Evolutionary conservation across 2,888 invertebrate genomes (phyloP), one percentile per base, ranked within the genome.

Genomic region (Epistrophe grossulariae): DNA sequence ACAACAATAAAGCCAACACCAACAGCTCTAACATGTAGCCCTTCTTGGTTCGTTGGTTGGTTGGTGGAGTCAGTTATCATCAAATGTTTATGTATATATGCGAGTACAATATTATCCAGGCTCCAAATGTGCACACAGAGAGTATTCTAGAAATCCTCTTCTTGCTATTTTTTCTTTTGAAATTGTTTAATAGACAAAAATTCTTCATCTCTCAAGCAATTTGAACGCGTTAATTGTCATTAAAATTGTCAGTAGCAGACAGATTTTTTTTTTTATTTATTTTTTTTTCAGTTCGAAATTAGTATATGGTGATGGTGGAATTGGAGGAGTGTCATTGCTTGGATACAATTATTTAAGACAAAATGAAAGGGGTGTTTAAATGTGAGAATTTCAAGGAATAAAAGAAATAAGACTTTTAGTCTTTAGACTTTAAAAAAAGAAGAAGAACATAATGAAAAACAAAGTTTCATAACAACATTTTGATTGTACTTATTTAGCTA

Each of bases 111-210:
- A 62, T 43, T 43, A 40, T 62, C 43, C 43, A 70, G 68, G 10
- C 24, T 52, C 68, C 68, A 70, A 55, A 52, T 55, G 45, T 64
- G 11, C 70, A n/a, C n/a, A n/a, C 52, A 62, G 57, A 74, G 74
- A 70, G 79, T 71, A 76, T 80, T 82, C 85, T 74, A 79, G 85
- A 79, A 78, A 76, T 79, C 55, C 57, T 62, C 59, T 31, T 50
- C 7, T 17, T 48, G 28, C 59, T 52, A 40, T 74, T 70, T 62
- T 85, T 87, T 87, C 85, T 45, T 82, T 82, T 74, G 82, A 79
- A 87, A 87, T 79, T 87, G 82, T 82, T 82, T 82, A 74, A 87
- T 87, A 87, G 85, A 82, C 85, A 79, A 81, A 82, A 85, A 87
- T 82, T 82, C 82, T 82, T 81, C 78, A 60, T 81, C 78, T 66